These are phyloP conservation scores for Loripinus fragilis DNA, from an alignment of 2,888 invertebrate species.

Conservation along the genomic window DNA sequence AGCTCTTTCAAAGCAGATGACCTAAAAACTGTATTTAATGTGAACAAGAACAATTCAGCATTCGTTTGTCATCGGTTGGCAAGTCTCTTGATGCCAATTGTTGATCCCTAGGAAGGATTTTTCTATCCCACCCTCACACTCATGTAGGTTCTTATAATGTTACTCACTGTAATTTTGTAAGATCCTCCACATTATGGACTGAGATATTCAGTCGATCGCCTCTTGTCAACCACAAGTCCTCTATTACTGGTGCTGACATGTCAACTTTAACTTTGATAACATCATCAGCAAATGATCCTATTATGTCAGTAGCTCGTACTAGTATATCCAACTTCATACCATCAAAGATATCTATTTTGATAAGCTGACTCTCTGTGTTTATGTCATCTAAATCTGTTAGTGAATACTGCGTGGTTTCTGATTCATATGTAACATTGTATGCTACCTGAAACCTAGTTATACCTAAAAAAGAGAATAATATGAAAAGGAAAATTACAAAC, in stretches of 20 bases:
- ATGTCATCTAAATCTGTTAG: background rate
- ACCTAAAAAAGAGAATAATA: too few species aligned
- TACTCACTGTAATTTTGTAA: conserved; percentile 49
- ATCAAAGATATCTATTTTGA: conserved; percentile 22
- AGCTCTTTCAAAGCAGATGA: too few species aligned
- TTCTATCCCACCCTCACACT: too few species aligned
- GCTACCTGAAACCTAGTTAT: conserved; percentile 45
- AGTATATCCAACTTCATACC: conserved; percentile 52
- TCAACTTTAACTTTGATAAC: conserved; percentile 48
- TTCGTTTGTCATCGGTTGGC: too few species aligned
- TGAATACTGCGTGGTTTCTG: conserved; percentile 21
- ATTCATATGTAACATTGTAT: conserved; percentile 31
- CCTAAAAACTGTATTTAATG: too few species aligned
- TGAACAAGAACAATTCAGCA: too few species aligned
- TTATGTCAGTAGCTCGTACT: conserved; percentile 53
- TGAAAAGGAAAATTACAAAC: too few species aligned
- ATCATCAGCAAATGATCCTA: conserved; percentile 44
- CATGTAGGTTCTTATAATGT: too few species aligned
- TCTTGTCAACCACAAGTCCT: conserved; percentile 56
- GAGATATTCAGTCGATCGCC: conserved; percentile 39
- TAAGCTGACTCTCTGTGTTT: background rate
- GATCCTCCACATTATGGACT: conserved; percentile 53
- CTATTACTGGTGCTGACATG: conserved; percentile 55
- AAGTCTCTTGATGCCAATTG: too few species aligned
- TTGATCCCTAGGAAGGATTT: too few species aligned